Percentiles rank a stretch among this genome's conserved stretches.
These are phyloP conservation scores for Amblyjoppa proteus DNA, from an alignment of 2,888 invertebrate genomes.

Conservation along the genomic window DNA sequence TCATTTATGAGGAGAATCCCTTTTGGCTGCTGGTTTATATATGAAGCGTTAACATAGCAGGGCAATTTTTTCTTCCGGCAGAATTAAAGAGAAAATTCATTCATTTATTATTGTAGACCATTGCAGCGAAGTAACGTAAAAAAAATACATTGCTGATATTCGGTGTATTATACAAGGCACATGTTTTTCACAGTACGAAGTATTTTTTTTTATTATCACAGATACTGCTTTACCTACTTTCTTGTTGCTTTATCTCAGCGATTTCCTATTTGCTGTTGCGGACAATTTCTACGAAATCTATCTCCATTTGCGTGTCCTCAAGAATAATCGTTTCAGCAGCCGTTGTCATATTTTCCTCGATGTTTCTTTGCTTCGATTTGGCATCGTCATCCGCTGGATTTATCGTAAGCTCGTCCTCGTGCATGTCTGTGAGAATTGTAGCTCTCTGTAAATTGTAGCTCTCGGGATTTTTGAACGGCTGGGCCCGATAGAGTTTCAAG, in stretches of 20 bases:
- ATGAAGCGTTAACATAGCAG: not conserved
- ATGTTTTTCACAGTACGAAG: not conserved
- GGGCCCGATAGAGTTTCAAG: slow-evolving; percentile 16
- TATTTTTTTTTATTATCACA: not conserved
- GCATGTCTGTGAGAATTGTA: not conserved
- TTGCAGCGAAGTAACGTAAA: not conserved
- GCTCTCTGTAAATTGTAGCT: not conserved
- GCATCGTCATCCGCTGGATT: not conserved
- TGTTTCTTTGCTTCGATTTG: not conserved
- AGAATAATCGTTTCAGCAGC: slow-evolving; percentile 11
- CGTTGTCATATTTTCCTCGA: not conserved
- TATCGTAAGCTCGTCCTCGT: not conserved
- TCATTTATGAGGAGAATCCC: not conserved
- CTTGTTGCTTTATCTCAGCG: not conserved
- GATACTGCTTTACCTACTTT: not conserved
- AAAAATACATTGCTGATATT: not conserved
- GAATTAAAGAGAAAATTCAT: not conserved
- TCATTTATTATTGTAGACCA: not conserved
- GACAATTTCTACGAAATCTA: not conserved
- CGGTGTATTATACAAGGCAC: not conserved
- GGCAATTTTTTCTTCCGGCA: not conserved
- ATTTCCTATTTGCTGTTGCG: not conserved
- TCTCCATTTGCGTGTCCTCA: not conserved
- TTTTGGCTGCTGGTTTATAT: not conserved
- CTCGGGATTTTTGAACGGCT: not conserved